phyloP scores from a whole-genome alignment of 2,113 vertebrate genomes.

The Zosterops lateralis region DNA sequence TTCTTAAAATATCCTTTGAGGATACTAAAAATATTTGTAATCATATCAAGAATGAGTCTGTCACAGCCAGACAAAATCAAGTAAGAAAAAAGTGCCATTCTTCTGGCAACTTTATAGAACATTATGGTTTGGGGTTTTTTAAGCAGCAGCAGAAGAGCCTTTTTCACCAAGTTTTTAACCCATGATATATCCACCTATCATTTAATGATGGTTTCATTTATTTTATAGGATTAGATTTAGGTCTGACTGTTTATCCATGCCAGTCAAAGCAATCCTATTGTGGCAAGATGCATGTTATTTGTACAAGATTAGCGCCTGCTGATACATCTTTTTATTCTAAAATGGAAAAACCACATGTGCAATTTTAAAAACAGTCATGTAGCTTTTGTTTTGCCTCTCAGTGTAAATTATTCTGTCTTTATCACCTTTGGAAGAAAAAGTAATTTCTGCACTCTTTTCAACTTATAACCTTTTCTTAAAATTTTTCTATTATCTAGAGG shows the following conservation, averaged over 20 bases:
- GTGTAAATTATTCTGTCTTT: not conserved
- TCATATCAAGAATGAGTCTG: not conserved
- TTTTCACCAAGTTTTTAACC: constrained; percentile 21
- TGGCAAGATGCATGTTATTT: constrained; percentile 11
- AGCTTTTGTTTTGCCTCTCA: not conserved
- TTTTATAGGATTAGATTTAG: constrained; percentile 12
- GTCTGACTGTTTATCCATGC: not conserved
- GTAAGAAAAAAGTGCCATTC: not conserved
- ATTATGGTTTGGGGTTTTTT: not conserved
- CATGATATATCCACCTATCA: not conserved
- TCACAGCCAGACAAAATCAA: not conserved
- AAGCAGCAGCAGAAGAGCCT: not conserved
- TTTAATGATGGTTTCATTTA: not conserved
- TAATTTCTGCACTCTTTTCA: not conserved
- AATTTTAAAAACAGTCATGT: not conserved
- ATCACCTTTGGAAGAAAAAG: not conserved
- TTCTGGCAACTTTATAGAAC: not conserved
- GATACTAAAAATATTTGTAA: not conserved
- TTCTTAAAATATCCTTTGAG: constrained; percentile 10
- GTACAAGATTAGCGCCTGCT: constrained; percentile 38
- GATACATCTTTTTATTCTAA: not conserved
- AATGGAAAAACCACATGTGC: not conserved
- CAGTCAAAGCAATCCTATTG: constrained; percentile 38
- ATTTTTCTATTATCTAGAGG: not conserved
- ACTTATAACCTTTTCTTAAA: not conserved